Evolutionary conservation across 2,797 vertebrate genomes (phyloP).

Genomic region (Cyprinodon diabolis): DNA sequence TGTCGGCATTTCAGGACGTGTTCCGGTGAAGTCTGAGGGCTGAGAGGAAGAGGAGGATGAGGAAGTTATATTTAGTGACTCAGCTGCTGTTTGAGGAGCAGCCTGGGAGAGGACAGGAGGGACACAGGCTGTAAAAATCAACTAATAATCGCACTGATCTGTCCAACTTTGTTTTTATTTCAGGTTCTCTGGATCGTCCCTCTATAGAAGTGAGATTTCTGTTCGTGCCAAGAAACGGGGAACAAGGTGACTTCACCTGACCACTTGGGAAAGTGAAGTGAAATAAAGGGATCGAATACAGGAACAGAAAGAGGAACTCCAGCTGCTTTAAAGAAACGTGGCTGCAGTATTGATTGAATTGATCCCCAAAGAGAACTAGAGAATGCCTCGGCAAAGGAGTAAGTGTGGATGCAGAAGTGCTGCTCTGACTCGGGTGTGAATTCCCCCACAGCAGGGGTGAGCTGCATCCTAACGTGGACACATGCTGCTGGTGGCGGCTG

Average conservation of each 20-base stretch:
- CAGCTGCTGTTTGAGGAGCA: slow-evolving; percentile 61
- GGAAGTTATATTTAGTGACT: slow-evolving; percentile 70
- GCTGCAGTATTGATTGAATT: slow-evolving; percentile 19
- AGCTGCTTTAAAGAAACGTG: background rate
- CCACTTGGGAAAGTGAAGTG: slow-evolving; percentile 40
- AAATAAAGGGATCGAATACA: slow-evolving; percentile 15
- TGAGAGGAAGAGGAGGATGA: slow-evolving; percentile 38
- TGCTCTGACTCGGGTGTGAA: slow-evolving; percentile 38
- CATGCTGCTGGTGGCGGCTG: background rate
- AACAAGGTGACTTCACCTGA: slow-evolving; percentile 1
- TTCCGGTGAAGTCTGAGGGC: slow-evolving; percentile 12
- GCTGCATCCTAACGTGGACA: slow-evolving; percentile 47
- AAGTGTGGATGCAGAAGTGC: background rate
- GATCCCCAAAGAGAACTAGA: background rate
- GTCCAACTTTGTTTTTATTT: background rate
- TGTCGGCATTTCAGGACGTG: background rate
- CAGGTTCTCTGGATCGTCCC: slow-evolving; percentile 24
- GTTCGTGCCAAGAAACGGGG: slow-evolving; percentile 5
- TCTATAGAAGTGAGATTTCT: slow-evolving; percentile 14
- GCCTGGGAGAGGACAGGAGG: slow-evolving; percentile 15
- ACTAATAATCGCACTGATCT: background rate
- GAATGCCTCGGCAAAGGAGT: background rate
- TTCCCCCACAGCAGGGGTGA: slow-evolving; percentile 42
- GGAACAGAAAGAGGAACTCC: slow-evolving; percentile 34
- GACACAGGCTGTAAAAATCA: background rate